These are phyloP conservation scores for Leptobrachium leishanense DNA, from an alignment of 2,113 vertebrate species.

Conservation along the genomic window DNA sequence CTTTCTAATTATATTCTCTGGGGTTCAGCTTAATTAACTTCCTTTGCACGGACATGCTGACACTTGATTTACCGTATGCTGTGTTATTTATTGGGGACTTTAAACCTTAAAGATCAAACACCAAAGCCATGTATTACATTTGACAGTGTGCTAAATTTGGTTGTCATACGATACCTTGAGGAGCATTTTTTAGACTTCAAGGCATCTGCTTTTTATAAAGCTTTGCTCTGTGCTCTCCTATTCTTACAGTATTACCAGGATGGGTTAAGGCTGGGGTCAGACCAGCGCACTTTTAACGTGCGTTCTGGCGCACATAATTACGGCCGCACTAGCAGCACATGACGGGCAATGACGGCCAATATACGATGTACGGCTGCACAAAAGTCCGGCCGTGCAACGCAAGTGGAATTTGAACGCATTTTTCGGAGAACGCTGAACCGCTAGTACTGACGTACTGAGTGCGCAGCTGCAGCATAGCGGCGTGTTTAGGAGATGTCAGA, in stretches of 20 bases:
- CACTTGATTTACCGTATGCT: conserved; percentile 2
- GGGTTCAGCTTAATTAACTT: neutral
- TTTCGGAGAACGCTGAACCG: too few relatives aligned
- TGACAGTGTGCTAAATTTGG: conserved; percentile 37
- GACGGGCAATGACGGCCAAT: too few relatives aligned
- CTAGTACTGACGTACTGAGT: too few relatives aligned
- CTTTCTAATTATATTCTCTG: neutral
- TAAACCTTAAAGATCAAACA: conserved; percentile 35
- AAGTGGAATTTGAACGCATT: too few relatives aligned
- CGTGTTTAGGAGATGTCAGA: too few relatives aligned
- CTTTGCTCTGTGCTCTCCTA: neutral
- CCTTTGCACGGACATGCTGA: neutral
- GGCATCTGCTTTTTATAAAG: conserved; percentile 25
- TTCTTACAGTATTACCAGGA: conserved; percentile 28
- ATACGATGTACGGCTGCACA: too few relatives aligned
- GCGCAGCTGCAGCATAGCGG: too few relatives aligned
- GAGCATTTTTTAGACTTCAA: conserved; percentile 37
- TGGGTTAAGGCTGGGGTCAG: too few relatives aligned
- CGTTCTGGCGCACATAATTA: too few relatives aligned
- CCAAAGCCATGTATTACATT: conserved; percentile 24
- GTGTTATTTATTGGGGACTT: conserved; percentile 34
- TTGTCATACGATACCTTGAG: conserved; percentile 27
- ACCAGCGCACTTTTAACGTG: too few relatives aligned
- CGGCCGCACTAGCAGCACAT: too few relatives aligned
- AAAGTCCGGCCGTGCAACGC: too few relatives aligned